A percentile compares a stretch with the other conserved stretches of the same genome.
These are phyloP conservation scores for Paelopatides confundens DNA, from an alignment of 53 echinoderm and acorn worm species.

Conservation along the genomic window DNA sequence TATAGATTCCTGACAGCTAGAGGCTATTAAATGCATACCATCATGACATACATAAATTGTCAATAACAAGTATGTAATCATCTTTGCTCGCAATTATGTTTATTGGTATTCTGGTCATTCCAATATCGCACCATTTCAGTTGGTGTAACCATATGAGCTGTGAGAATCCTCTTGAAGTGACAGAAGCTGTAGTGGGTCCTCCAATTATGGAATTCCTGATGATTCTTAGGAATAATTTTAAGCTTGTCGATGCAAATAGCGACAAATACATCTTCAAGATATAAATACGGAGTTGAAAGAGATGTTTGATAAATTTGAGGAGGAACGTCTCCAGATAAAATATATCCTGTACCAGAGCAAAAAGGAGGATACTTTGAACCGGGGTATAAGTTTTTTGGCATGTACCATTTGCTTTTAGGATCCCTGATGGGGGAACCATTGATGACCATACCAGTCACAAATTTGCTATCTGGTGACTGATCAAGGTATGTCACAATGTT, in stretches of 20 bases:
- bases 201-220: slow-evolving; percentile 90
- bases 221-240: slow-evolving; percentile 72
- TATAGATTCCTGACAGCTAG: too few relatives aligned
- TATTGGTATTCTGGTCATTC: slow-evolving; percentile 76
- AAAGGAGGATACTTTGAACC: slow-evolving; percentile 92
- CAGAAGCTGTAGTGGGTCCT: slow-evolving; percentile 87
- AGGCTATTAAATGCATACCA: too few relatives aligned
- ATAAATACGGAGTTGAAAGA: slow-evolving; percentile 73
- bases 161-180: slow-evolving; percentile 81
- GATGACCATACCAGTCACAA: slow-evolving; percentile 83
- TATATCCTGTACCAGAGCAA: slow-evolving; percentile 92
- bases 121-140: slow-evolving; percentile 93
- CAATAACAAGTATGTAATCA: too few relatives aligned
- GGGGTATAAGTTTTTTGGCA: slow-evolving; percentile 85
- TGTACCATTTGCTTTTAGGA: slow-evolving; percentile 97
- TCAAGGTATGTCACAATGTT: slow-evolving; percentile 75
- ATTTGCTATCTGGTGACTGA: slow-evolving; percentile 47
- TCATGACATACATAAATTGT: too few relatives aligned
- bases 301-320: slow-evolving; percentile 74
- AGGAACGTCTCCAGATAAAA: slow-evolving; percentile 82
- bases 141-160: slow-evolving; percentile 93
- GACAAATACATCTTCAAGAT: slow-evolving; percentile 91
- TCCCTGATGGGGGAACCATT: slow-evolving; percentile 92
- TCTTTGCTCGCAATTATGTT: slow-evolving; percentile 21
- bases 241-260: slow-evolving; percentile 80